Evolutionary conservation across 64 coral and sea anemone genomes (phyloP), one percentile per base, ranked within the genome.

Genomic region (Dendronephthya gigantea): DNA sequence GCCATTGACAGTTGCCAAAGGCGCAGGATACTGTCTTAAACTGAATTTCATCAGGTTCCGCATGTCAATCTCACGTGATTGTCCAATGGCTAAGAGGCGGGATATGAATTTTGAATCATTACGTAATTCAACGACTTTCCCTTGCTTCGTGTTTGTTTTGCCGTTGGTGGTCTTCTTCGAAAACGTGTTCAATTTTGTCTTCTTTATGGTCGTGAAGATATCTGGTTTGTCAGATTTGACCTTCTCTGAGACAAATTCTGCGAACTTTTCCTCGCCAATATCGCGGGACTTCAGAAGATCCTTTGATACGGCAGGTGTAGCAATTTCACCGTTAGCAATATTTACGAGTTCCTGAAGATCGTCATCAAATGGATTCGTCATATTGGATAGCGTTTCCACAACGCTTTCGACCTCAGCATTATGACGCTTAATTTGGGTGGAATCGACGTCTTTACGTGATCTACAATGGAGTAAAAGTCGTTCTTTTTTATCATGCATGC

Each of bases 31-130:
- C 22, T 79, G n/a, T 33, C 28, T 79, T 79, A 79, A 35, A 35
- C 72, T 37, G 72, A 35, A 79, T 17, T 79, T 79, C 72, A 79
- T 79, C 72, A 79, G 37, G 36, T 79, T 79, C 30, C 30, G 72
- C 72, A 12, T 79, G 37, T 79, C 72, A 31, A 79, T 79, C 30
- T 79, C 72, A 79, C 31, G 72, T 15, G 72, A 79, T 6, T 79
- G 72, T 39, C 72, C 72, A 79, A 79, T 79, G 17, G 32, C 72
- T 79, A 79, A 39, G 36, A 13, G 72, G 15, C 72, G 72, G 32
- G 72, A 79, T 28, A 79, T 79, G 29, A 79, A 79, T 79, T 79
- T 79, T 79, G 72, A 79, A 39, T 79, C 72, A 39, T 29, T 79
- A 79, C 72, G 72, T 79, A 79, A 34, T 39, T 79, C 72, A 79